These are phyloP conservation scores for Coptodon rendalli DNA, from an alignment of 2,113 vertebrate species.

Conservation along the genomic window DNA sequence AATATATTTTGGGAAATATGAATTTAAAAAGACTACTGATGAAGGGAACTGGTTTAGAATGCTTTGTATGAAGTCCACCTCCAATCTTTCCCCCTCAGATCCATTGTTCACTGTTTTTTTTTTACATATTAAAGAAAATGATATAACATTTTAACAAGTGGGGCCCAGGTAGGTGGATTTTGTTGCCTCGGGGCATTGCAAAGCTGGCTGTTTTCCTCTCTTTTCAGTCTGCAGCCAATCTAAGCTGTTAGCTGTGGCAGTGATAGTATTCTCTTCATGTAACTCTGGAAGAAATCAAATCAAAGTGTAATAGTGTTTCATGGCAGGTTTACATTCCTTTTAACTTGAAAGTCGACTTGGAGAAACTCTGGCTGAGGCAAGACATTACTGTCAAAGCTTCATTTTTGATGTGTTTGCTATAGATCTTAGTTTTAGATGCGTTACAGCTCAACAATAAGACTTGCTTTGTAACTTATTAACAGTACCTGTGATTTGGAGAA, in stretches of 20 bases:
- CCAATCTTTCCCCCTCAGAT: not conserved
- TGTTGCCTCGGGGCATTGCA: not conserved
- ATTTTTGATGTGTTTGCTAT: not conserved
- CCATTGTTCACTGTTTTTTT: not conserved
- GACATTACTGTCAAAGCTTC: not conserved
- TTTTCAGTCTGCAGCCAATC: not conserved
- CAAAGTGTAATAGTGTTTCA: not conserved
- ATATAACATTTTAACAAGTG: not conserved
- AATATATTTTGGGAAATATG: not conserved
- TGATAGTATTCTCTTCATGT: not conserved
- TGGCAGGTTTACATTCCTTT: not conserved
- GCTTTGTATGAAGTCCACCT: too few relatives aligned
- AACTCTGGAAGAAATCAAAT: not conserved
- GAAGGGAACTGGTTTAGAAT: not conserved
- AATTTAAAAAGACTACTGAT: not conserved
- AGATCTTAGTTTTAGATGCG: not conserved
- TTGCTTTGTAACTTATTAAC: not conserved
- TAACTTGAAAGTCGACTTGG: not conserved
- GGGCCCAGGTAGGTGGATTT: not conserved
- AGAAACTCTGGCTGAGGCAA: not conserved
- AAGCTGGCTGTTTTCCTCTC: not conserved
- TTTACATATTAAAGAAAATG: not conserved
- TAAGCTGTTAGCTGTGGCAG: not conserved
- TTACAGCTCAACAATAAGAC: not conserved
- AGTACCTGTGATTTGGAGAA: not conserved